phyloP scores from a whole-genome alignment of 2,888 invertebrate genomes.

The Slavum lentiscoides region DNA sequence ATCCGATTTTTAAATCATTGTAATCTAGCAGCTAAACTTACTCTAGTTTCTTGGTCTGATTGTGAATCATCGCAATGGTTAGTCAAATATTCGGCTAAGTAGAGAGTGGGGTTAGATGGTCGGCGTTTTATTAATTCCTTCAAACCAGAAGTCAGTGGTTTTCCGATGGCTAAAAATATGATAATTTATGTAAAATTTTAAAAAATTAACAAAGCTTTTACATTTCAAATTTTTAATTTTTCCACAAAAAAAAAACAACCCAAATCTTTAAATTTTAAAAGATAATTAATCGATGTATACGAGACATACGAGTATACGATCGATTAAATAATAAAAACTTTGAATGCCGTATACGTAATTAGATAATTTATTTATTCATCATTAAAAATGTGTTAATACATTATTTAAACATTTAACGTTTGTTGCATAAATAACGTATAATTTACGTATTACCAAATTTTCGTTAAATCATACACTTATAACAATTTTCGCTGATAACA shows the following conservation, averaged over 20 bases:
- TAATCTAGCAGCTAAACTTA: conserved; percentile 30
- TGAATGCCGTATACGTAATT: not conserved
- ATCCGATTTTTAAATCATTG: conserved; percentile 4
- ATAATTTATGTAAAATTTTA: not conserved
- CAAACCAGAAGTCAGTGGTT: conserved; percentile 86
- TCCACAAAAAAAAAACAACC: too few relatives aligned
- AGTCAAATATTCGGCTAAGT: conserved; percentile 44
- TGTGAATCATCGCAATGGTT: conserved; percentile 37
- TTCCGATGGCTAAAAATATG: conserved; percentile 71
- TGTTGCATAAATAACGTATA: not conserved
- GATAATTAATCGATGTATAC: not conserved
- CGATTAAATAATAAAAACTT: conserved; percentile 9
- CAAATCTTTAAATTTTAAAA: not conserved
- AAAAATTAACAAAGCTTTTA: not conserved
- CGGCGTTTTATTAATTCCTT: conserved; percentile 86
- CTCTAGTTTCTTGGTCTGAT: conserved; percentile 37
- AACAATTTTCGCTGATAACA: not conserved
- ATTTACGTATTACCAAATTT: not conserved
- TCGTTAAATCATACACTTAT: not conserved
- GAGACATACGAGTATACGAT: too few relatives aligned
- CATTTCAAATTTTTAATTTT: not conserved
- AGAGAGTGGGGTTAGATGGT: conserved; percentile 63
- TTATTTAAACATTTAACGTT: not conserved
- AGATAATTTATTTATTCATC: not conserved
- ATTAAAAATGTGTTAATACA: not conserved